Percentiles rank a stretch among this genome's conserved stretches.
Conservation (phyloP, 2,888 invertebrate species). For the Gastracanthus pulcherrimus region DNA sequence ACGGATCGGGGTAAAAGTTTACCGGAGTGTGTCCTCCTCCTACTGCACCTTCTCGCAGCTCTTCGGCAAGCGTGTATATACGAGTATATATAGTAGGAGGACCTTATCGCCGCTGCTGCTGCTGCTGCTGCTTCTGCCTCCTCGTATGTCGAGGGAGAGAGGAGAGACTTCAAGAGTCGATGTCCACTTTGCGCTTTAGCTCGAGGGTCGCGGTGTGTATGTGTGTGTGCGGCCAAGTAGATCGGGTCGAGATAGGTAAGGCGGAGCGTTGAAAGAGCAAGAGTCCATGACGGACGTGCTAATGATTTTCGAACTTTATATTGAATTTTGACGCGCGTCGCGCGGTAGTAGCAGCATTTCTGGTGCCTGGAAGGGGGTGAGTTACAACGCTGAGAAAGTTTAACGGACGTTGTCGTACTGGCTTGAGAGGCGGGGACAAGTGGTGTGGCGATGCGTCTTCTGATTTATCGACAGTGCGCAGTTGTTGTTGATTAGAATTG, state of each 20-base stretch:
- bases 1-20: neutral
- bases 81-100: no score
- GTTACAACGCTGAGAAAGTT: no score
- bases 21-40: neutral
- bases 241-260: constrained; percentile 6
- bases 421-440: no score
- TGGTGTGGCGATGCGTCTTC: no score
- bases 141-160: neutral
- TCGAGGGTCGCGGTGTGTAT: neutral
- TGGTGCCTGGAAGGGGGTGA: no score
- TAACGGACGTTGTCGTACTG: no score
- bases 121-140: neutral
- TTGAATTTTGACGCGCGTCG: neutral
- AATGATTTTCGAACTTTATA: constrained; percentile 12
- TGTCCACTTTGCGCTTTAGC: constrained; percentile 41
- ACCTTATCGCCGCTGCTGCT: neutral
- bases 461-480: no score
- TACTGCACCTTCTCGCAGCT: no score
- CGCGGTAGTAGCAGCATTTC: neutral
- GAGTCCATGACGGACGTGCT: neutral
- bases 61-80: no score
- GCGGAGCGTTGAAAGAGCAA: neutral
- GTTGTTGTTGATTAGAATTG: no score
- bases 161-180: constrained; percentile 30
- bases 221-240: neutral